phyloP scores from a whole-genome alignment of 2,888 invertebrate genomes.

The Hirtodrosophila alboralis region DNA sequence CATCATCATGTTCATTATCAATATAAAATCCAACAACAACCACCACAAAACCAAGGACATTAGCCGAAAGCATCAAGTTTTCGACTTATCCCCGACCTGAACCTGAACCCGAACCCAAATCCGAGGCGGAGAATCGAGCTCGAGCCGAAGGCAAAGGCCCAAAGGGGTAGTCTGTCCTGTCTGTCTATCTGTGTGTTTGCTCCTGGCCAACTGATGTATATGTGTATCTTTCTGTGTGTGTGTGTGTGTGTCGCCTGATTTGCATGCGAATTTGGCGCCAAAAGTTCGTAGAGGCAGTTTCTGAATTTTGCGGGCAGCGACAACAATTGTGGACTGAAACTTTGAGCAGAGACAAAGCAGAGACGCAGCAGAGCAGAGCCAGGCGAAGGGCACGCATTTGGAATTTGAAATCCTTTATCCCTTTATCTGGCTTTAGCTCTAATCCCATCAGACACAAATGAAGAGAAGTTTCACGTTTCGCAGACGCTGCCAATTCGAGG shows the following conservation, averaged over 20 bases:
- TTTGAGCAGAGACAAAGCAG: conserved; percentile 28
- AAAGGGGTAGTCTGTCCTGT: conserved; percentile 48
- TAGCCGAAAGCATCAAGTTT: conserved; percentile 75
- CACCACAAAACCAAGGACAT: conserved; percentile 67
- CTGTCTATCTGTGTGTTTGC: background rate
- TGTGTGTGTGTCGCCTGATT: conserved; percentile 50
- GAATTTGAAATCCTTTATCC: conserved; percentile 83
- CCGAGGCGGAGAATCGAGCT: no score
- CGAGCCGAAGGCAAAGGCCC: conserved; percentile 13
- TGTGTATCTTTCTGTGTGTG: conserved; percentile 13
- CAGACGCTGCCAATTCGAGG: conserved; percentile 41
- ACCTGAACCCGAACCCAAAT: conserved; percentile 38
- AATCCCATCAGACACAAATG: conserved; percentile 84
- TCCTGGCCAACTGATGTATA: conserved; percentile 15
- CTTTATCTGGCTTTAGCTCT: conserved; percentile 84
- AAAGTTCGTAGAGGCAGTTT: conserved; percentile 53
- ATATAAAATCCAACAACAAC: conserved; percentile 28
- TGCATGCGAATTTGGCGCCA: conserved; percentile 79
- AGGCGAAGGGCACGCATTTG: conserved; percentile 60
- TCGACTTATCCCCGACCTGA: conserved; percentile 78
- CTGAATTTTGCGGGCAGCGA: conserved; percentile 19
- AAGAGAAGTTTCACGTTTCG: conserved; percentile 81
- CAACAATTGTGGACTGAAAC: conserved; percentile 33
- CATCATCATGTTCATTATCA: conserved; percentile 29
- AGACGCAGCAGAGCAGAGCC: background rate